Evolutionary conservation across 35 echinoderm and acorn worm species (phyloP), one percentile per base, ranked within the genome.

Genomic region (Apostichopus parvimensis): DNA sequence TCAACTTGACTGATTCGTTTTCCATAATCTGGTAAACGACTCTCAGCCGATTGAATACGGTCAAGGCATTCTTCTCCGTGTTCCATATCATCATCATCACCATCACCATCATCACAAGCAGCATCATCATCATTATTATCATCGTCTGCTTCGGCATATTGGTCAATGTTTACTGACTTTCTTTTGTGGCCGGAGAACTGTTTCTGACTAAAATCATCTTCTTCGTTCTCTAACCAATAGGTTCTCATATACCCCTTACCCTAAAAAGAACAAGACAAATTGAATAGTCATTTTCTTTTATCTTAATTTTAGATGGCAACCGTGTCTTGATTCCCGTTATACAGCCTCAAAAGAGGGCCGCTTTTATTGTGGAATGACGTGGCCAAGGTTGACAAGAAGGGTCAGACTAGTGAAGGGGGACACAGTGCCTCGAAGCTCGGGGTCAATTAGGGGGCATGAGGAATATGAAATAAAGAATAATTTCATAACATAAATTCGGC

Each of bases 241-340:
- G 78, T 80, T 53, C 78, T 21, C 78, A 80, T 80, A 14, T n/a
- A n/a, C 7, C 78, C 78, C 78, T 80, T 80, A 53, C 78, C 78
- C 78, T 80, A 68, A 68, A 8, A 68, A 8, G 18, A 68, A 68
- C 18, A 68, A 68, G 3, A 68, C 8, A 68, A 11, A 68, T 0
- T 68, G 17, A 0, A 68, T 18, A 9, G 34, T 45, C 34, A 45
- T 45, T 45, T 45, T 45, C 34, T 45, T 45, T 45, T 45, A 45
- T 45, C 34, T 45, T 45, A 45, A 45, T 45, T 4, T 45, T 45
- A 45, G 34, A 45, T 45, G 34, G 34, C 34, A 4, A 45, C 1
- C 34, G 34, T 45, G 34, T 45, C 34, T 45, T 45, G 34, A 45
- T 45, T 45, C 34, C 34, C 34, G 34, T 45, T 45, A 45, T 45